Percentiles rank a stretch among this genome's conserved stretches.
phyloP scores from a whole-genome alignment of 2,888 invertebrate species.

The Gisinianus flammeolus region DNA sequence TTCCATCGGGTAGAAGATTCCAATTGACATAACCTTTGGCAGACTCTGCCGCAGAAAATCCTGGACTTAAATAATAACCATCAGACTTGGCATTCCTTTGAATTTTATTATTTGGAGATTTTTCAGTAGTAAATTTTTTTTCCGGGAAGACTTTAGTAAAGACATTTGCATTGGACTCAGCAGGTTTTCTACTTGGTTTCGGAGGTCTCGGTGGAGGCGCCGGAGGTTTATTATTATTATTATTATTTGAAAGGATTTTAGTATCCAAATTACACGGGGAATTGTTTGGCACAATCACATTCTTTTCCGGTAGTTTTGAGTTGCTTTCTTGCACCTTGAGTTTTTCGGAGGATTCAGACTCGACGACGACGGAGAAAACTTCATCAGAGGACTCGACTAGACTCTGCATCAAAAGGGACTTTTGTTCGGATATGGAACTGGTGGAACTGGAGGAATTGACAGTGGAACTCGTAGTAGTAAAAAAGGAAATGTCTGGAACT shows the following conservation, averaged over 20 bases:
- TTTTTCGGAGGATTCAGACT: background rate
- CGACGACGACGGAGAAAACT: background rate
- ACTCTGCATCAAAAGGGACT: background rate
- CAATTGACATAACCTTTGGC: background rate
- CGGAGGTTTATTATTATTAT: too few relatives aligned
- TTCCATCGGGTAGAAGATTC: background rate
- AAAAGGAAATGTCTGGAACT: constrained; percentile 54
- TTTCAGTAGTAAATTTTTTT: too few relatives aligned
- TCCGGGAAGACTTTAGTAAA: background rate
- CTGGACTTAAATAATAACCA: too few relatives aligned
- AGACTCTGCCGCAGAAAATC: background rate
- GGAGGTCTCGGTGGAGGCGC: constrained; percentile 4
- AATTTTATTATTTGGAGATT: too few relatives aligned
- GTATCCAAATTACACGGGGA: background rate
- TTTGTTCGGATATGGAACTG: background rate
- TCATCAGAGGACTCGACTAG: background rate
- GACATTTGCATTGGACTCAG: background rate
- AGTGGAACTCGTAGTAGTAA: background rate
- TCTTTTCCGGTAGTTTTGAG: background rate
- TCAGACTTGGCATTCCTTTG: too few relatives aligned
- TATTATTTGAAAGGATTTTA: background rate
- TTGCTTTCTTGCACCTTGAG: background rate
- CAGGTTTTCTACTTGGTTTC: background rate
- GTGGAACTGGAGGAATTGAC: background rate
- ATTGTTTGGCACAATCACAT: background rate